Evolutionary conservation across 1,140 invertebrate species (phyloP).

Genomic region (Chrysoperla carnea): DNA sequence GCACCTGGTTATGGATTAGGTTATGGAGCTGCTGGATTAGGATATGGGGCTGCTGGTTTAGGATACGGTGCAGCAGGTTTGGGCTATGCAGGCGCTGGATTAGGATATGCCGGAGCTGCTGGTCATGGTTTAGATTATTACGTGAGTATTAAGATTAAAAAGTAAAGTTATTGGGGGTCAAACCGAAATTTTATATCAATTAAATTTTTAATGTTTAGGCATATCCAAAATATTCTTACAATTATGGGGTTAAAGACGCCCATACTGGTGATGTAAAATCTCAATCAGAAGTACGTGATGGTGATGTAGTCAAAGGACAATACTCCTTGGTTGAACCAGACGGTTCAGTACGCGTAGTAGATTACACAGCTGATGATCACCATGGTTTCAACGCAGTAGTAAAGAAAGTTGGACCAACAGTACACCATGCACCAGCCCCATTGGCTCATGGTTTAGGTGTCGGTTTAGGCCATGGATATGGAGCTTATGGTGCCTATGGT

Average conservation of each 20-base stretch:
- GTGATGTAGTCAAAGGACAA: conserved; percentile 37
- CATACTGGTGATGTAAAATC: conserved; percentile 29
- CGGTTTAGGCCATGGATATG: too few species aligned
- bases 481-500: too few species aligned
- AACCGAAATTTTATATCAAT: too few species aligned
- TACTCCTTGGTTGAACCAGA: conserved; percentile 47
- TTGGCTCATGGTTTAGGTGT: too few species aligned
- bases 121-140: too few species aligned
- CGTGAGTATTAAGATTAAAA: too few species aligned
- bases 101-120: too few species aligned
- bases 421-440: conserved; percentile 16
- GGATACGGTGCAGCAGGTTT: neutral
- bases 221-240: conserved; percentile 28
- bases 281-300: conserved; percentile 29
- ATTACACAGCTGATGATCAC: conserved; percentile 36
- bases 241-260: conserved; percentile 31
- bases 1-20: neutral
- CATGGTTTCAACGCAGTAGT: conserved; percentile 37
- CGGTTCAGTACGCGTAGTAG: conserved; percentile 39
- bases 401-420: conserved; percentile 30
- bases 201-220: too few species aligned
- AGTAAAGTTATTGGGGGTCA: too few species aligned
- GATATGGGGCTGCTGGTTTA: neutral
- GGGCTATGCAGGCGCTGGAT: neutral
- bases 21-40: neutral